Percentiles rank a stretch among this genome's conserved stretches.
Evolutionary conservation across 2,797 vertebrate genomes (phyloP).

Genomic region (Brachymystax lenok): DNA sequence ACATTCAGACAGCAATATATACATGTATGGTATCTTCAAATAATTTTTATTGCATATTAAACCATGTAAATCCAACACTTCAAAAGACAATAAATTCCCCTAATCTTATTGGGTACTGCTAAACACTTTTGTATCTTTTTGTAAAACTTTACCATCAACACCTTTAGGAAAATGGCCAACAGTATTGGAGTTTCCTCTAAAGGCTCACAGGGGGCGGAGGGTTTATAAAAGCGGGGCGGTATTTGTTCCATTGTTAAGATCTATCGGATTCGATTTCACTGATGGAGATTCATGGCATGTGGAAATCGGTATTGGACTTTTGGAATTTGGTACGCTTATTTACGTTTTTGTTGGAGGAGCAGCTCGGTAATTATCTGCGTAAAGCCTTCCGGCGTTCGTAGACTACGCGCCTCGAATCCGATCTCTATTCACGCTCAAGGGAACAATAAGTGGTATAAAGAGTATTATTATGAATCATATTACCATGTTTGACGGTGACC

Average conservation of each 20-base stretch:
- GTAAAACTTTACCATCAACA: slow-evolving; percentile 6
- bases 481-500: slow-evolving; percentile 62
- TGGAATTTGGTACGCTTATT: neutral
- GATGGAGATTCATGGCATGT: neutral
- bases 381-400: neutral
- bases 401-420: neutral
- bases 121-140: neutral
- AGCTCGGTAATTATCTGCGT: neutral
- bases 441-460: neutral
- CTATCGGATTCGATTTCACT: neutral
- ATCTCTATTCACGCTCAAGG: neutral
- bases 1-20: slow-evolving; percentile 33
- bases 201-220: neutral
- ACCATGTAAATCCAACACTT: slow-evolving; percentile 30
- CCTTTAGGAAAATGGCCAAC: neutral
- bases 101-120: slow-evolving; percentile 15
- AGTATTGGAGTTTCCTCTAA: neutral
- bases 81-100: slow-evolving; percentile 38
- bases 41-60: slow-evolving; percentile 19
- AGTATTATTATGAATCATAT: neutral
- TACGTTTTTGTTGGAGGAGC: neutral
- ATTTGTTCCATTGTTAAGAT: neutral
- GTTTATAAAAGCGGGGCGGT: neutral
- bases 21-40: slow-evolving; percentile 21
- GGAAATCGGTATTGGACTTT: neutral